Evolutionary conservation across 2,888 invertebrate species (phyloP).

Genomic region (Limnephilus auricula): DNA sequence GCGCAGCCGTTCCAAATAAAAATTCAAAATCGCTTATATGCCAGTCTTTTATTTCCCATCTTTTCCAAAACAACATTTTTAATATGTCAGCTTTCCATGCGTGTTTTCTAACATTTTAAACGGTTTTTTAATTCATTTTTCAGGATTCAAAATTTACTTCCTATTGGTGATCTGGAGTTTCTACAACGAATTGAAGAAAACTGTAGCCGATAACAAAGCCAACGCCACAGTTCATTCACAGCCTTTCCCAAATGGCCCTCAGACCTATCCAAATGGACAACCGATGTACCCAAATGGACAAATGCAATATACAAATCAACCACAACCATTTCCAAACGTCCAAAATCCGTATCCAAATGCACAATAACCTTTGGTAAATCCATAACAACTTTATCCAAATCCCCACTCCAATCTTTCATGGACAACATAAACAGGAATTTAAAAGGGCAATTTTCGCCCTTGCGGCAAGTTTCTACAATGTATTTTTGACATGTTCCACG

Average conservation of each 20-base stretch:
- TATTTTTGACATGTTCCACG: too few relatives aligned
- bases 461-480: too few relatives aligned
- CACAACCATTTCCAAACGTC: not conserved
- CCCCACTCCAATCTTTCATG: not conserved
- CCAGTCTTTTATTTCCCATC: too few relatives aligned
- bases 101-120: too few relatives aligned
- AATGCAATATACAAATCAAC: not conserved
- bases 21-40: too few relatives aligned
- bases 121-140: too few relatives aligned
- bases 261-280: not conserved
- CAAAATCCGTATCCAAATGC: not conserved
- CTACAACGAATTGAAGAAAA: not conserved
- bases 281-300: not conserved
- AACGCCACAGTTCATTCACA: too few relatives aligned
- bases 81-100: too few relatives aligned
- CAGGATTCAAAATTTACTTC: slow-evolving; percentile 53
- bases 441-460: not conserved
- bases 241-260: too few relatives aligned
- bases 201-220: too few relatives aligned
- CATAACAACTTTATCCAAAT: not conserved
- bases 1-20: too few relatives aligned
- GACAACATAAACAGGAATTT: not conserved
- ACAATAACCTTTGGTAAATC: not conserved
- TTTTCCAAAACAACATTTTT: too few relatives aligned
- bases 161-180: slow-evolving; percentile 53